Evolutionary conservation across 2,888 invertebrate species (phyloP), one percentile per base, ranked within the genome.

Genomic region (Chironomus riparius): DNA sequence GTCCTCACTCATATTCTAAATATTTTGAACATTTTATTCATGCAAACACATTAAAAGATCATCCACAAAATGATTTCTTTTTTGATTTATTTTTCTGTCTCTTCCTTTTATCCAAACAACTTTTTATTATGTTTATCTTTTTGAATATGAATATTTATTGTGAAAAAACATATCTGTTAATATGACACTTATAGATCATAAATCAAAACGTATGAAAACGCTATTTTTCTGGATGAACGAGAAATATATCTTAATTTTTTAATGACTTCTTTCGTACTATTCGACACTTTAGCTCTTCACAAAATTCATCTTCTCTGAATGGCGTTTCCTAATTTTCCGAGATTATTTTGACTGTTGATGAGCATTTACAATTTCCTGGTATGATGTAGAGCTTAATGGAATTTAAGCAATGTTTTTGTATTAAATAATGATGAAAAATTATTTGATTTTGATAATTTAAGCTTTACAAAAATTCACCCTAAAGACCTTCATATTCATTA

Each of bases 171-270:
- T 18, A 72, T 62, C 72, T 72, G 72, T 72, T 72, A 72, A 72
- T 72, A 61, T 72, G 72, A 72, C 72, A 72, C 72, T 72, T 72
- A 72, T 62, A 62, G 61, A 72, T 72, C 72, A 72, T 72, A 62
- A 72, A 72, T 72, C 72, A 72, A 72, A 72, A 70, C 70, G 22
- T 50, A 12, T 13, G 21, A 70, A 70, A 22, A 22, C 47, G 21
- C n/a, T 72, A 62, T 72, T 72, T 72, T 72, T 72, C 62, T 47
- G 62, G 47, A 61, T 62, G 72, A 72, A 62, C 13, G 62, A 61
- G 21, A 72, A 56, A 24, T 56, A 24, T 72, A 61, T 38, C 61
- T 62, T 72, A 62, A 62, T 62, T 62, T 72, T 71, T 72, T 72
- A 61, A 62, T 72, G 61, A 72, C 22, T 72, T 38, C 62, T 62